Evolutionary conservation across 2,888 invertebrate genomes (phyloP).

Genomic region (Tipula helvola): DNA sequence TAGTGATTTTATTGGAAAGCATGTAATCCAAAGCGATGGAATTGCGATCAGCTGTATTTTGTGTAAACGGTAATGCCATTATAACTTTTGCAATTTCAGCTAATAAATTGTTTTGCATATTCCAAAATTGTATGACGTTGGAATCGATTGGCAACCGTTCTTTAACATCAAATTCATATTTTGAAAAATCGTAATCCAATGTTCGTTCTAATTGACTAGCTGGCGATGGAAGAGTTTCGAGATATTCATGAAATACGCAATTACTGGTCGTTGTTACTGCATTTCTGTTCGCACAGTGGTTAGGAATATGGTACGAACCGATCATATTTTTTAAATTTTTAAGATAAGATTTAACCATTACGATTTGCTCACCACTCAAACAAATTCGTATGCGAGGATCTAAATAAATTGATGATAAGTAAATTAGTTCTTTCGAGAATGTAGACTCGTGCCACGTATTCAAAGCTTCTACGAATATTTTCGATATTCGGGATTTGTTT

Average conservation of each 20-base stretch:
- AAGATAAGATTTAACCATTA: not conserved
- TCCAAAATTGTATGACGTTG: not conserved
- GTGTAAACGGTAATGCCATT: not conserved
- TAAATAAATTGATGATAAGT: not conserved
- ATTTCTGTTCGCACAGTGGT: not conserved
- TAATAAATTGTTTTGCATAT: not conserved
- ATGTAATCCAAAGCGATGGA: not conserved
- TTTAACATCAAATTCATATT: not conserved
- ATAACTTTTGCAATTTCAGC: not conserved
- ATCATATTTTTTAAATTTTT: not conserved
- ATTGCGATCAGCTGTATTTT: not conserved
- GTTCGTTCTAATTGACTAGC: not conserved
- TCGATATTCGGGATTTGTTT: not conserved
- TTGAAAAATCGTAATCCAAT: not conserved
- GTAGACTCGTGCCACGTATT: not conserved
- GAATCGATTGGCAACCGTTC: not conserved
- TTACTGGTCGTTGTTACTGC: not conserved
- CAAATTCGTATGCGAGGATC: not conserved
- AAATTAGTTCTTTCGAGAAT: not conserved
- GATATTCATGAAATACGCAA: not conserved
- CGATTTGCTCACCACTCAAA: not conserved
- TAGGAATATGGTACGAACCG: not conserved
- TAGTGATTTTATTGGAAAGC: not conserved
- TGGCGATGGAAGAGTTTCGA: not conserved
- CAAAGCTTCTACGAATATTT: not conserved